A percentile compares a stretch with the other conserved stretches of the same genome.
These are phyloP conservation scores for Dusona sp. DNA, from an alignment of 2,888 invertebrate genomes.

Conservation along the genomic window DNA sequence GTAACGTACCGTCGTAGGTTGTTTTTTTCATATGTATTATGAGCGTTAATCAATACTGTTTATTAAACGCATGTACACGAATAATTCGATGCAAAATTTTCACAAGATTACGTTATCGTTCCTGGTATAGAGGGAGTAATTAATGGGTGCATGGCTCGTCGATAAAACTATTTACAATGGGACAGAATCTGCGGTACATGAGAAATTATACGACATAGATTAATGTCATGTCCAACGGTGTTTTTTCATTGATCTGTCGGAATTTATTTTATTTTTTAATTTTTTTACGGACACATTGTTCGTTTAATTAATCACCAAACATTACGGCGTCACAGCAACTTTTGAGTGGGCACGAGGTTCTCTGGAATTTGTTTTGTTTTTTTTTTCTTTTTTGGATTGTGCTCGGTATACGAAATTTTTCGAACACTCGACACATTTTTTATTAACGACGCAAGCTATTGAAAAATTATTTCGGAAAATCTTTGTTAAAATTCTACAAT, in stretches of 20 bases:
- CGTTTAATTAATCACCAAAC: conserved; percentile 36
- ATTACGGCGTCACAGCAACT: conserved; percentile 58
- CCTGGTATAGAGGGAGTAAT: neutral
- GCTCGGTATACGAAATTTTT: conserved; percentile 20
- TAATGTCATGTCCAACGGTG: conserved; percentile 28
- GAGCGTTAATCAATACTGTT: neutral
- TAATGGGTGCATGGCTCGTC: conserved; percentile 22
- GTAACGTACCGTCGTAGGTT: neutral
- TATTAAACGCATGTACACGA: neutral
- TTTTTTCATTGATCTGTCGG: conserved; percentile 16
- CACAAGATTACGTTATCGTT: neutral
- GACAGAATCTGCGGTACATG: conserved; percentile 41
- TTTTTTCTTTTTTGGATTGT: conserved; percentile 8
- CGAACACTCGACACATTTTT: neutral
- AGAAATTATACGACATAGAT: conserved; percentile 41
- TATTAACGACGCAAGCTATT: conserved; percentile 22
- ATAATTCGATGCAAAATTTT: neutral
- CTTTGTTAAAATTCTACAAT: conserved; percentile 28
- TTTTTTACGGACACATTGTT: conserved; percentile 36
- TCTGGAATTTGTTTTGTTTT: neutral
- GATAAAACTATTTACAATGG: conserved; percentile 61
- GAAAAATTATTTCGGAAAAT: conserved; percentile 11
- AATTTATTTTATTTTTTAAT: conserved; percentile 28
- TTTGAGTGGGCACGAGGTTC: conserved; percentile 43
- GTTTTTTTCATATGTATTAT: neutral